A percentile compares a stretch with the other conserved stretches of the same genome.
Evolutionary conservation across 2,113 vertebrate species (phyloP).

Genomic region (Prolemur simus): DNA sequence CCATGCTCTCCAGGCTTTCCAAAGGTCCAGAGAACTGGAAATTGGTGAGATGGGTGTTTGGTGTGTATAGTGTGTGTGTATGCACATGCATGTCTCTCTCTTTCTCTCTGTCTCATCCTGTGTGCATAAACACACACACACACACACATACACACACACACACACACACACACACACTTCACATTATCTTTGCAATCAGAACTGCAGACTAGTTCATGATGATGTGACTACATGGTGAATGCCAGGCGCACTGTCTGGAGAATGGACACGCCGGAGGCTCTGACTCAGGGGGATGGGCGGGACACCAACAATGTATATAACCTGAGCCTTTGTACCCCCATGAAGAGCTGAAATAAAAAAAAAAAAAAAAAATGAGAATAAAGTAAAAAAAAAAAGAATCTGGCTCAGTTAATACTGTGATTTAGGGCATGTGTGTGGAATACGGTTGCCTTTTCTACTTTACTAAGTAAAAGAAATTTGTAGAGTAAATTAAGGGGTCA

Average conservation of each 20-base stretch:
- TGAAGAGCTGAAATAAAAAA: no score
- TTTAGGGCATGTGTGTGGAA: background rate
- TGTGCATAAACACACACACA: accelerated
- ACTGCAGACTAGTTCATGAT: background rate
- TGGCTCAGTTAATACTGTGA: background rate
- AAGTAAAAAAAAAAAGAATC: no score
- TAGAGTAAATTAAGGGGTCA: background rate
- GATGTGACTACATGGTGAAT: no score
- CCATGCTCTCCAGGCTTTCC: background rate
- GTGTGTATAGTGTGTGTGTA: background rate
- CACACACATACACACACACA: background rate
- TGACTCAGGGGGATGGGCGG: no score
- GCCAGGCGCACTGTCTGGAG: no score
- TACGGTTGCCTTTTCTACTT: background rate
- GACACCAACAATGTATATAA: no score
- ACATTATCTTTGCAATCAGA: background rate
- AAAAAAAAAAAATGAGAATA: no score
- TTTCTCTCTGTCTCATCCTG: no score
- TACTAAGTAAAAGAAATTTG: slow-evolving; percentile 5
- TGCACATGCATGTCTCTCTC: background rate
- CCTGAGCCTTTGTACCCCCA: no score
- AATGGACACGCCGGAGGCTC: no score
- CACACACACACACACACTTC: background rate
- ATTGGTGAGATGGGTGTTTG: background rate
- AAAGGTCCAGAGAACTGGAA: background rate